These are phyloP conservation scores for Garrulus glandarius DNA, from an alignment of 2,797 vertebrate species.

Conservation along the genomic window DNA sequence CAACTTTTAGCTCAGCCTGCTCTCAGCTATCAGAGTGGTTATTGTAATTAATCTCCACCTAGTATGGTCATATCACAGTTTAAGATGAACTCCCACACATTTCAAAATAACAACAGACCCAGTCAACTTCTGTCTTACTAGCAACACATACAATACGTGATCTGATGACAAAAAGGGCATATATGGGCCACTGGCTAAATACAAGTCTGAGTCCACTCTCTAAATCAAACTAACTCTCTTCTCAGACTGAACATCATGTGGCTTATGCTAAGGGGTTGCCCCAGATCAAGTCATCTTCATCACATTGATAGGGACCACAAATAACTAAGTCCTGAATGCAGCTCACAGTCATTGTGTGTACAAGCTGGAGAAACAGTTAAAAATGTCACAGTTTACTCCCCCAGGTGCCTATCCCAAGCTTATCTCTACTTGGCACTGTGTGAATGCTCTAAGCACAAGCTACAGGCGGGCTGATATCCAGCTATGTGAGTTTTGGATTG, in stretches of 20 bases:
- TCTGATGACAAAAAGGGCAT: neutral
- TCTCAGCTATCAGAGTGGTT: neutral
- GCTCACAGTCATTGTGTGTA: neutral
- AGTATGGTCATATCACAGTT: neutral
- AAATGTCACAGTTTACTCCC: neutral
- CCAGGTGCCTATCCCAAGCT: neutral
- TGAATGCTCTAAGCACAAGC: neutral
- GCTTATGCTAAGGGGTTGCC: neutral
- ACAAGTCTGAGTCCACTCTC: neutral
- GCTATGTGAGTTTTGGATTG: neutral
- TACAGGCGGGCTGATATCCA: neutral
- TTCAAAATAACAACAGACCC: neutral
- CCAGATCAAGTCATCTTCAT: neutral
- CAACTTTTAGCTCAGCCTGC: neutral
- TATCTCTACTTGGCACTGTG: neutral
- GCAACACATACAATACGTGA: neutral
- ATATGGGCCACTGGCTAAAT: neutral
- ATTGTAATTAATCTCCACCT: neutral
- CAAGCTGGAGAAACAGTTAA: neutral
- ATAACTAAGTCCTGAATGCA: neutral
- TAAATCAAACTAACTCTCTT: neutral
- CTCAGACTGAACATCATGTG: neutral
- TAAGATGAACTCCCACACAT: neutral
- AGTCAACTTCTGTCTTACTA: neutral
- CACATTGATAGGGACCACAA: neutral